These are phyloP conservation scores for Oopsacas minuta DNA, from an alignment of 37 sponge, comb jelly and placozoan genomes.

Conservation along the genomic window DNA sequence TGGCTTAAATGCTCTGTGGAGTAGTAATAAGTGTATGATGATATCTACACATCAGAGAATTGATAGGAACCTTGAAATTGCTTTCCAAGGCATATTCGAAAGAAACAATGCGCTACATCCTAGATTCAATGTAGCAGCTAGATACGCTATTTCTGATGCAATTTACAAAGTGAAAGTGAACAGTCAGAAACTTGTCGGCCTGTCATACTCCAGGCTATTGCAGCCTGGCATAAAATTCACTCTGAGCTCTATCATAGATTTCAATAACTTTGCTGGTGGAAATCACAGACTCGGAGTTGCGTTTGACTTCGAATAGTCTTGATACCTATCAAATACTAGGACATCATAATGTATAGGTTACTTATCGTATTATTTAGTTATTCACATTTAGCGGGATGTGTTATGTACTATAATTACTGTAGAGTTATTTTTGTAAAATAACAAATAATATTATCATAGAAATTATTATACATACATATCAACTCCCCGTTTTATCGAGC, in stretches of 20 bases:
- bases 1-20: background rate
- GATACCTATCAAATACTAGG: background rate
- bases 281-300: background rate
- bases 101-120: background rate
- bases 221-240: background rate
- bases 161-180: background rate
- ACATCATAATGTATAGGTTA: no score
- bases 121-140: constrained; percentile 3
- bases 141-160: background rate
- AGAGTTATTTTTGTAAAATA: no score
- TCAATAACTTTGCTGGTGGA: background rate
- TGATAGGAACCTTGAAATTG: background rate
- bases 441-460: background rate
- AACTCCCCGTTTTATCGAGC: no score
- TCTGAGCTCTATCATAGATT: background rate
- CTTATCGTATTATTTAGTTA: no score
- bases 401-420: no score
- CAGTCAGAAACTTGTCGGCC: background rate
- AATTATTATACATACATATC: background rate
- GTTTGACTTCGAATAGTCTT: background rate
- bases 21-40: background rate
- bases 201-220: background rate
- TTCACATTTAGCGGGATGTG: no score
- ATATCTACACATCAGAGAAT: constrained; percentile 5
- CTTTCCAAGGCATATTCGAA: background rate